Evolutionary conservation across 2,888 invertebrate genomes (phyloP).

Genomic region (Holacanthella duospinosa): DNA sequence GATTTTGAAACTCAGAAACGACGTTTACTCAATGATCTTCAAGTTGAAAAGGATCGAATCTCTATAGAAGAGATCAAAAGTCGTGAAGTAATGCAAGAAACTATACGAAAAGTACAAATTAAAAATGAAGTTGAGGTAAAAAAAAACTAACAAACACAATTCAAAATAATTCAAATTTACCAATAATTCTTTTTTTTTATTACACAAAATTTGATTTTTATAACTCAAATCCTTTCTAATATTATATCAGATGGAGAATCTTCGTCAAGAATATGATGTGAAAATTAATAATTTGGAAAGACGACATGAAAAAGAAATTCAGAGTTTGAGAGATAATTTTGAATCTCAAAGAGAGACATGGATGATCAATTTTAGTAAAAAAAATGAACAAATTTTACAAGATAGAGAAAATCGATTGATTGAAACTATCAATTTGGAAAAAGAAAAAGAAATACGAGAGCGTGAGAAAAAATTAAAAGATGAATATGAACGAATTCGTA

Average conservation of each 20-base stretch:
- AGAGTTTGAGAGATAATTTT: conserved; percentile 51
- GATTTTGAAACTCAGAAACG: conserved; percentile 28
- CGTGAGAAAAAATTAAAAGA: conserved; percentile 55
- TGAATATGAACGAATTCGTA: conserved; percentile 47
- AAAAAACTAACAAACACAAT: not conserved
- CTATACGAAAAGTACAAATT: conserved; percentile 29
- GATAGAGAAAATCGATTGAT: conserved; percentile 58
- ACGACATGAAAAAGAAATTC: conserved; percentile 44
- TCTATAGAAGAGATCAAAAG: conserved; percentile 26
- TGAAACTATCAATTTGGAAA: conserved; percentile 58
- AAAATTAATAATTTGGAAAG: conserved; percentile 45
- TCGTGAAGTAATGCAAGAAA: conserved; percentile 27
- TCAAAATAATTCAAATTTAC: not conserved
- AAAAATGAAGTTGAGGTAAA: conserved; percentile 27
- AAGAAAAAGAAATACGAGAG: conserved; percentile 67
- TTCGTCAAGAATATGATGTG: conserved; percentile 45
- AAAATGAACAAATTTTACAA: conserved; percentile 51
- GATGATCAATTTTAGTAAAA: conserved; percentile 52
- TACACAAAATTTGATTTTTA: not conserved
- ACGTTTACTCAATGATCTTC: conserved; percentile 25
- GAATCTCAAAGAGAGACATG: conserved; percentile 55
- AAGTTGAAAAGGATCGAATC: conserved; percentile 28
- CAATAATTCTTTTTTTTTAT: too few species aligned
- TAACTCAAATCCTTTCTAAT: not conserved
- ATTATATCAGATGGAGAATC: conserved; percentile 17